Conservation (phyloP, 2,113 vertebrate species). For the Tangachromis dhanisi region DNA sequence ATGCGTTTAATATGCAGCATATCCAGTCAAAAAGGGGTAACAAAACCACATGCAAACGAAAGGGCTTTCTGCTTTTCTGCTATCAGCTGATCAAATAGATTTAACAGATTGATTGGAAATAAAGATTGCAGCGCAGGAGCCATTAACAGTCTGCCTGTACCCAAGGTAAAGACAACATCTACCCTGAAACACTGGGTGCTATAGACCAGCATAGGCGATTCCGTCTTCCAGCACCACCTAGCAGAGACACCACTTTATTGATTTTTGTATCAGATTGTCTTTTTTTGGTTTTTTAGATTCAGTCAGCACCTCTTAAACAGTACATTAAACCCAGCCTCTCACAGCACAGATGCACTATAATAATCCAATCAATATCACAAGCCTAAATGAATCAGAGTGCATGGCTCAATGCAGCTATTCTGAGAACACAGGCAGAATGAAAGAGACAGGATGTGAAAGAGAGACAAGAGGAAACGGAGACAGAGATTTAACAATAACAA, state of each 20-base stretch:
- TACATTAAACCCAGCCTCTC: constrained; percentile 37
- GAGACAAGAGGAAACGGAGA: not conserved
- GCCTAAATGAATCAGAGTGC: constrained; percentile 49
- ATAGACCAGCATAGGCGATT: constrained; percentile 1
- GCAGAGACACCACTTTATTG: constrained; percentile 7
- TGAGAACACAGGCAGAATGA: constrained; percentile 21
- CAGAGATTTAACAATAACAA: constrained; percentile 53
- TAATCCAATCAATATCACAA: constrained; percentile 62
- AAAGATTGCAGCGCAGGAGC: not conserved
- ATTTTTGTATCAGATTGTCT: constrained; percentile 22
- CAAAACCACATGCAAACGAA: not conserved
- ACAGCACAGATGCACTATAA: constrained; percentile 41
- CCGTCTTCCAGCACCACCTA: not conserved
- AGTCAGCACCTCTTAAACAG: constrained; percentile 14
- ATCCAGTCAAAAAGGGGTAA: not conserved
- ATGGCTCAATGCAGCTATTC: constrained; percentile 45
- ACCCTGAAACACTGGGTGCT: not conserved
- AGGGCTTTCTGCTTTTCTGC: not conserved
- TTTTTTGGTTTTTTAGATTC: not conserved
- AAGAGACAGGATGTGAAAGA: constrained; percentile 33
- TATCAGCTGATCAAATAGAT: not conserved
- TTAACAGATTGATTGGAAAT: not conserved
- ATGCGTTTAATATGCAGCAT: not conserved
- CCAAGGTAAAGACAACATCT: not conserved
- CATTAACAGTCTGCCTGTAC: not conserved